Evolutionary conservation across 2,888 invertebrate species (phyloP).

Genomic region (Thera britannica): DNA sequence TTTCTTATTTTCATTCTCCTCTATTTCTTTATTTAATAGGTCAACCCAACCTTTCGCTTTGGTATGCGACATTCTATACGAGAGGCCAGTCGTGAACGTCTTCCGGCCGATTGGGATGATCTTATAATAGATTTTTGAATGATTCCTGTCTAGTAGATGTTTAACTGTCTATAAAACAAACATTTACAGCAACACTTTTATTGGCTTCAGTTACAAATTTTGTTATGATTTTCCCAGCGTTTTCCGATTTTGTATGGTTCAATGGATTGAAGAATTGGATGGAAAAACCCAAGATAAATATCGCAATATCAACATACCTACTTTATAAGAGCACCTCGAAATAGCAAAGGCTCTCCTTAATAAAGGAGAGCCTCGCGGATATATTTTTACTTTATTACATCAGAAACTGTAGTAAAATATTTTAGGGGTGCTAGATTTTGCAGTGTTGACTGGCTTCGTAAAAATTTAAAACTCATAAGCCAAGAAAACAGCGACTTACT

Average conservation of each 20-base stretch:
- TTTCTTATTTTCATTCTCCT: too few relatives aligned
- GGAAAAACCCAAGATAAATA: too few relatives aligned
- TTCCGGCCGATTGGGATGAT: not conserved
- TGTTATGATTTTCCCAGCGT: not conserved
- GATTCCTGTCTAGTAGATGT: not conserved
- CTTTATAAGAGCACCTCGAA: not conserved
- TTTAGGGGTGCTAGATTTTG: not conserved
- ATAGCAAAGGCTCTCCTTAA: too few relatives aligned
- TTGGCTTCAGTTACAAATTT: not conserved
- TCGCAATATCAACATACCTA: not conserved
- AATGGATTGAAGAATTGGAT: too few relatives aligned
- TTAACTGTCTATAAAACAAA: constrained; percentile 1
- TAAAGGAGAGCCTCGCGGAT: not conserved
- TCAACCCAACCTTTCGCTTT: not conserved
- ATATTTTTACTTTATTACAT: not conserved
- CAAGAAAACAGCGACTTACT: not conserved
- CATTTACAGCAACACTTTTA: not conserved
- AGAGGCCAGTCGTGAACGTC: not conserved
- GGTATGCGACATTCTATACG: not conserved
- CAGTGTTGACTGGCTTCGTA: not conserved
- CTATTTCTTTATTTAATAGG: too few relatives aligned
- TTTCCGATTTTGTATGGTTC: too few relatives aligned
- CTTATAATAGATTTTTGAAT: not conserved
- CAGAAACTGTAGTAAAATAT: not conserved
- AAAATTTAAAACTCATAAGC: not conserved